Evolutionary conservation across 2,797 vertebrate species (phyloP).

Genomic region (Acanthopagrus latus): DNA sequence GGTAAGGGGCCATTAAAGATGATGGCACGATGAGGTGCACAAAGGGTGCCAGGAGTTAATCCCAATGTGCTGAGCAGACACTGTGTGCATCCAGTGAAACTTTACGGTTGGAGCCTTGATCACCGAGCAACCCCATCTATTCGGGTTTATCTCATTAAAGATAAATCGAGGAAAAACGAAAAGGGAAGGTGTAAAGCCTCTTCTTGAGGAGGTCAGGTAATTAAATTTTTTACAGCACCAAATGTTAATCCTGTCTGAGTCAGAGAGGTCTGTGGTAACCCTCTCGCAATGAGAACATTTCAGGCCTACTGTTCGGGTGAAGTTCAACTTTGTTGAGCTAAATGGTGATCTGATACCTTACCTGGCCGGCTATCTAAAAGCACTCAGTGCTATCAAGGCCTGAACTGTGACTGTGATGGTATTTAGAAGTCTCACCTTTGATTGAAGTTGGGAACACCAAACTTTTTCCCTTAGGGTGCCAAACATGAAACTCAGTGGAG

Average conservation of each 20-base stretch:
- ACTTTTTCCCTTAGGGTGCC: no score
- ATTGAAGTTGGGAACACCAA: background rate
- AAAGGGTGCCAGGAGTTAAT: conserved; percentile 26
- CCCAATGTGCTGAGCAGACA: conserved; percentile 55
- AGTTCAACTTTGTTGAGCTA: background rate
- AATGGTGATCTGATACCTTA: background rate
- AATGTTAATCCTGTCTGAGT: conserved; percentile 17
- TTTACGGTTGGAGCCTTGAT: conserved; percentile 36
- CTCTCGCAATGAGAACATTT: background rate
- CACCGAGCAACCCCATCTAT: conserved; percentile 29
- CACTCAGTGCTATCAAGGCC: background rate
- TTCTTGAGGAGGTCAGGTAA: conserved; percentile 29
- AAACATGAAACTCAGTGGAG: no score
- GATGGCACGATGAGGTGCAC: background rate
- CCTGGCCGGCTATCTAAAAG: background rate
- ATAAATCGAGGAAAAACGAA: conserved; percentile 28
- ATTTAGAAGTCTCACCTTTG: background rate
- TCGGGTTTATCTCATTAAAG: conserved; percentile 39
- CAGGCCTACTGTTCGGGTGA: background rate
- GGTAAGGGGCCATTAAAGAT: conserved; percentile 42
- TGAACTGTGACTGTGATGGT: background rate
- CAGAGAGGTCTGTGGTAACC: background rate
- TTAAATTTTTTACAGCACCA: conserved; percentile 30
- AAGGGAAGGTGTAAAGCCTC: conserved; percentile 17
- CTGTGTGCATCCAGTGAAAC: conserved; percentile 30